phyloP scores from a whole-genome alignment of 2,113 vertebrate genomes.

The Mesitornis unicolor region DNA sequence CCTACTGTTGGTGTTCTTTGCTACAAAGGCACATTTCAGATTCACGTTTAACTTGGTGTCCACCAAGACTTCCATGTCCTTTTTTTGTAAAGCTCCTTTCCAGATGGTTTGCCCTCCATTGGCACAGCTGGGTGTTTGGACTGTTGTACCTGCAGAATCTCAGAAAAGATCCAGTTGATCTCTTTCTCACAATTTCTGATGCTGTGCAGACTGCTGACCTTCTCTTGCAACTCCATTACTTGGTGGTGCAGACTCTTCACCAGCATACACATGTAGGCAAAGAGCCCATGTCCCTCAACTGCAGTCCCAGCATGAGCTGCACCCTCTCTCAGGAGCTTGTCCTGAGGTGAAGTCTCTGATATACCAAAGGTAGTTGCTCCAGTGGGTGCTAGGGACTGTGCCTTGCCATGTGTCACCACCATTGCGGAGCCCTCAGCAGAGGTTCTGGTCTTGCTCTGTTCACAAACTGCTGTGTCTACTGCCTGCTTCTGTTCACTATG shows the following conservation, averaged over 20 bases:
- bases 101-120: background rate
- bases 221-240: no score
- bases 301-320: background rate
- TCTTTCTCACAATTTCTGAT: no score
- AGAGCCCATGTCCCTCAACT: background rate
- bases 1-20: no score
- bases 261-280: background rate
- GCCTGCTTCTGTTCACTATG: background rate
- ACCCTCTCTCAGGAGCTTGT: background rate
- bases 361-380: background rate
- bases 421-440: background rate
- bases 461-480: background rate
- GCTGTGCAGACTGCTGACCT: no score
- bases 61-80: no score
- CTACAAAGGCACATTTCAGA: no score
- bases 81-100: background rate
- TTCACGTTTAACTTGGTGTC: no score
- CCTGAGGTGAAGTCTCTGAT: background rate
- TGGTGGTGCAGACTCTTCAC: fast-evolving
- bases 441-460: background rate
- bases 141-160: no score
- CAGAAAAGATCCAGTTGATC: background rate
- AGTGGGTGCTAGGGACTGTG: background rate
- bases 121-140: background rate
- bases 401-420: background rate